Percentiles rank a stretch among this genome's conserved stretches.
Conservation (phyloP, 2,113 vertebrate species). For the Aix galericulata region DNA sequence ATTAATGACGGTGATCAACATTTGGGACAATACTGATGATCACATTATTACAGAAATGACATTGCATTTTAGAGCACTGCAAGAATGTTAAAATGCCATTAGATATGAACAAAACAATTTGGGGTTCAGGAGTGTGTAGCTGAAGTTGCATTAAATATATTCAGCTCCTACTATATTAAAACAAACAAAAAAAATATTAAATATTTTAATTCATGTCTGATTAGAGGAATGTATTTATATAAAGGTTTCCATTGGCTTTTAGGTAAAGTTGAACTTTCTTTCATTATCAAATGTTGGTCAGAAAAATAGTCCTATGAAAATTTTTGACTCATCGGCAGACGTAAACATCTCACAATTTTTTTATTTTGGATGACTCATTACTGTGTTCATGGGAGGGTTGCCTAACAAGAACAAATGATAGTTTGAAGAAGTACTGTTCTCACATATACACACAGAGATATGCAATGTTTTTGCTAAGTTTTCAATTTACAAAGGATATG, state of each 20-base stretch:
- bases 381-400: not conserved
- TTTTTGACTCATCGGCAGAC: not conserved
- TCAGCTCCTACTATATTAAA: not conserved
- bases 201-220: not conserved
- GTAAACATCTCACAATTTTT: not conserved
- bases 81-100: not conserved
- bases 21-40: not conserved
- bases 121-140: not conserved
- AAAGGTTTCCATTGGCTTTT: not conserved
- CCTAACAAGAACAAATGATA: not conserved
- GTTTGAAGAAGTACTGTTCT: not conserved
- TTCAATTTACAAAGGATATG: not conserved
- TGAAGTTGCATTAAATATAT: fast-evolving
- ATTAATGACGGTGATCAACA: not conserved
- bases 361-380: not conserved
- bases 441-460: not conserved
- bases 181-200: not conserved
- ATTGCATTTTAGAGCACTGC: not conserved
- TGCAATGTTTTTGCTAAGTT: not conserved
- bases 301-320: not conserved
- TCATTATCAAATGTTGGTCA: not conserved
- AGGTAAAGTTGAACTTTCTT: not conserved
- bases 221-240: not conserved
- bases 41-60: not conserved
- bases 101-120: not conserved